Base-by-base conservation (phyloP, 2,113 vertebrate genomes). In the Tragelaphus strepsiceros region DNA sequence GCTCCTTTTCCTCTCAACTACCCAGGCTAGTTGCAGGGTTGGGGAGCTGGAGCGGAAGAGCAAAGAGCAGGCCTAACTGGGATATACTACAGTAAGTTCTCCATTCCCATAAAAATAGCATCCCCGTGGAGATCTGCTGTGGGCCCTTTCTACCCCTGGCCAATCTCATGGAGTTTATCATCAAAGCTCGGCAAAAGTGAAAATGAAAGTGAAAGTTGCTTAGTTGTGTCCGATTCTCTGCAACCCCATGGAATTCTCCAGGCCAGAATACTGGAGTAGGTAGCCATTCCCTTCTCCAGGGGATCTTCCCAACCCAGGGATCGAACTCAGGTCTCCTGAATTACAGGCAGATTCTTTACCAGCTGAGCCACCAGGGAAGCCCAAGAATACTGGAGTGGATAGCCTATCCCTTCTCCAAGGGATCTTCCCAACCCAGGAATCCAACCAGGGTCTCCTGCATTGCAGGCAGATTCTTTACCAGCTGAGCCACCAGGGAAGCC, bases 61-160 rank as follows among this genome's bases (percentile, higher is more conserved):
- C 78, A 51, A 32, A 87, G 35, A 64, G 62, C 83, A 88, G 39
- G 28, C 43, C 56, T 15, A 6, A 16, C 4, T 21, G 51, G 83
- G 59, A 94, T 43, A 61, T 19, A 16, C 26, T 1, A 46, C 22
- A n/a, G 81, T 59, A 58, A 58, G 16, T 22, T 56, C 15, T 71
- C 82, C 21, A 0, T 59, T 26, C 49, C 28, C 58, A 30, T 43
- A 43, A 13, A 54, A 83, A 61, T 4, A 56, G 59, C 13, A 30
- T 14, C 51, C 32, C 51, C 30, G 3, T 0, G 10, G 84, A 6
- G 32, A 61, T 4, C 2, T 1, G 15, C 81, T 4, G 0, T 3
- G 12, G 82, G 32, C 54, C 30, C 26, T 39, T 62, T 19, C 15
- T 32, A 54, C 12, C 28, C 54, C 53, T 26, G 8, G 24, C 58